Evolutionary conservation across 23 tunicate species (phyloP).

Genomic region (Ciona savignyi): DNA sequence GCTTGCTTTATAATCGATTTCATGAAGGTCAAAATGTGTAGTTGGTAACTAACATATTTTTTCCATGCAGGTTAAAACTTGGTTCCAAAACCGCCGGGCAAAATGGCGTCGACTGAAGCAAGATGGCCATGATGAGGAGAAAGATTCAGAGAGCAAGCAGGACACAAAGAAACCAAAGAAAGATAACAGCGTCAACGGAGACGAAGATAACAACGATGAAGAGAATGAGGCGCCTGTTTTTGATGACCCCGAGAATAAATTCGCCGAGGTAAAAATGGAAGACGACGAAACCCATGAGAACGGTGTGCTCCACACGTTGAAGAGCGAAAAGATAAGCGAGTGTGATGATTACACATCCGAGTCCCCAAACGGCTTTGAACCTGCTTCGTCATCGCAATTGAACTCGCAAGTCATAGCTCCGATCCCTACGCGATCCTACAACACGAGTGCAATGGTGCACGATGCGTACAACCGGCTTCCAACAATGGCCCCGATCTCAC

Average conservation of each 20-base stretch:
- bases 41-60: too few relatives aligned
- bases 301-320: neutral
- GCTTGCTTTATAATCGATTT: too few relatives aligned
- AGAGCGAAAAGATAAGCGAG: neutral
- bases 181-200: conserved; percentile 21
- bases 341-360: neutral
- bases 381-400: neutral
- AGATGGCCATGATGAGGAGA: conserved; percentile 51
- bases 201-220: conserved; percentile 25
- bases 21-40: too few relatives aligned
- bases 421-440: neutral
- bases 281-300: neutral
- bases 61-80: conserved; percentile 73
- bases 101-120: conserved; percentile 92
- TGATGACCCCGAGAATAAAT: conserved; percentile 9
- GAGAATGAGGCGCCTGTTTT: conserved; percentile 15
- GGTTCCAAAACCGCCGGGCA: conserved; percentile 96
- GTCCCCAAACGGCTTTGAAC: neutral
- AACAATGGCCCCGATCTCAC: neutral
- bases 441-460: neutral
- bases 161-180: conserved; percentile 4
- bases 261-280: neutral
- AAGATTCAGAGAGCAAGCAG: conserved; percentile 9
- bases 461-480: neutral
- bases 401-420: neutral